phyloP scores from a whole-genome alignment of 2,888 invertebrate genomes.

The Polymixis flavicincta region DNA sequence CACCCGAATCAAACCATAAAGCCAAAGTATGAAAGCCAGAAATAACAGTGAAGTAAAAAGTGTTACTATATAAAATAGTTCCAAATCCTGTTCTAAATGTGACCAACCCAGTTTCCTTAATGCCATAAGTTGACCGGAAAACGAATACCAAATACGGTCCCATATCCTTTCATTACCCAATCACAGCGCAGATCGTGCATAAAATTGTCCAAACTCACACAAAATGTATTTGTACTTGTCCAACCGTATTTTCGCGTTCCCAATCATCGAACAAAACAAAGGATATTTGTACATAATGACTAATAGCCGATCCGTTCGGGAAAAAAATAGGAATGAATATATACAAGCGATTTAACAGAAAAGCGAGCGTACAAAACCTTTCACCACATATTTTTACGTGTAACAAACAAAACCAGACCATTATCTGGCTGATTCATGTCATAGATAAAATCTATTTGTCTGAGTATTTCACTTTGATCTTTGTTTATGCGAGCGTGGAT shows the following conservation, averaged over 20 bases:
- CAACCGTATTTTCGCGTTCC: slow-evolving; percentile 55
- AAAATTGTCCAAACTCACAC: slow-evolving; percentile 46
- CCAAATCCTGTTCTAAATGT: slow-evolving; percentile 13
- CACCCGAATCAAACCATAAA: slow-evolving; percentile 8
- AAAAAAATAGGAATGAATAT: slow-evolving; percentile 66
- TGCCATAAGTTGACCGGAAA: slow-evolving; percentile 44
- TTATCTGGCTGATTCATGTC: slow-evolving; percentile 71
- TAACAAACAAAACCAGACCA: slow-evolving; percentile 70
- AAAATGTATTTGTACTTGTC: slow-evolving; percentile 53
- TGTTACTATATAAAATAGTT: slow-evolving; percentile 15
- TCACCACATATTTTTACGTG: slow-evolving; percentile 68
- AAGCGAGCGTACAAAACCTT: slow-evolving; percentile 62
- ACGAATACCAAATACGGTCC: slow-evolving; percentile 42
- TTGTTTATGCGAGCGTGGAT: slow-evolving; percentile 62
- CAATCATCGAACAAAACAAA: slow-evolving; percentile 64
- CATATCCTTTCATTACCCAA: slow-evolving; percentile 48
- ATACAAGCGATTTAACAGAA: slow-evolving; percentile 62
- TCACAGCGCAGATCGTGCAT: slow-evolving; percentile 42
- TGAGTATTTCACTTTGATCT: slow-evolving; percentile 69
- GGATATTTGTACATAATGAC: slow-evolving; percentile 61
- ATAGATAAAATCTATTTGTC: slow-evolving; percentile 72
- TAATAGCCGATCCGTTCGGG: slow-evolving; percentile 58
- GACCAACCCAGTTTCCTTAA: slow-evolving; percentile 33
- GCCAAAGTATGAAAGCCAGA: not conserved
- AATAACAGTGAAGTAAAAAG: slow-evolving; percentile 16